Evolutionary conservation across 1,140 invertebrate genomes (phyloP).

Genomic region (Ctenoplectra terminalis): DNA sequence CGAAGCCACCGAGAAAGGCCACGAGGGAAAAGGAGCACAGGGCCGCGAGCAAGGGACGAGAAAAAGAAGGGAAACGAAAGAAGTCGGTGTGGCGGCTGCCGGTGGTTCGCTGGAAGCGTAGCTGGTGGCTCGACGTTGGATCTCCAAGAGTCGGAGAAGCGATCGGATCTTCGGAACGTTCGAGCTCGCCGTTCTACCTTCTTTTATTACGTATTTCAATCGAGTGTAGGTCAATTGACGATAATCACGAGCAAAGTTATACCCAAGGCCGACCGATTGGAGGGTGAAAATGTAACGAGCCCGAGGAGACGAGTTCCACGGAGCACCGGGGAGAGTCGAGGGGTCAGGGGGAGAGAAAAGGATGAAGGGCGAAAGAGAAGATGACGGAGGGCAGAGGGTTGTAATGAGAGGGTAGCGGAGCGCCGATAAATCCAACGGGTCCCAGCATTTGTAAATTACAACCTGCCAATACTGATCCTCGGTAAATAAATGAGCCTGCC

Average conservation of each 20-base stretch:
- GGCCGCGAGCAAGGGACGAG: not conserved
- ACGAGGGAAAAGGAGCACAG: not conserved
- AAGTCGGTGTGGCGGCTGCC: slow-evolving; percentile 15
- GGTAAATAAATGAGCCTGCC: slow-evolving; percentile 78
- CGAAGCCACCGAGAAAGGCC: not conserved
- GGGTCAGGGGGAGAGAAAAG: not conserved
- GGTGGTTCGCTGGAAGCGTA: slow-evolving; percentile 29
- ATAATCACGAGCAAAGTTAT: slow-evolving; percentile 66
- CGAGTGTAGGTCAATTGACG: slow-evolving; percentile 69
- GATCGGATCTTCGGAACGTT: slow-evolving; percentile 45
- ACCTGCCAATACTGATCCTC: slow-evolving; percentile 80
- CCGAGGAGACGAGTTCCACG: slow-evolving; percentile 2
- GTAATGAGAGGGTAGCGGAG: slow-evolving; percentile 83
- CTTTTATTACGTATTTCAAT: slow-evolving; percentile 70
- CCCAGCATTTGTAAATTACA: slow-evolving; percentile 84
- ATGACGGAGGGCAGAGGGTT: slow-evolving; percentile 70
- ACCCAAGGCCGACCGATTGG: slow-evolving; percentile 71
- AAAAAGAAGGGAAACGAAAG: slow-evolving; percentile 1
- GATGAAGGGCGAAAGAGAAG: slow-evolving; percentile 53
- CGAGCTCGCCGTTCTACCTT: slow-evolving; percentile 18
- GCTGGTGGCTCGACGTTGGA: slow-evolving; percentile 47
- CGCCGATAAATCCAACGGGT: slow-evolving; percentile 83
- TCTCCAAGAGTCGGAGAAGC: slow-evolving; percentile 6
- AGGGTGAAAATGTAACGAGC: slow-evolving; percentile 73
- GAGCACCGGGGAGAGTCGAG: not conserved